Base-by-base conservation (phyloP, 2,113 vertebrate genomes). In the Xenus cinereus region DNA sequence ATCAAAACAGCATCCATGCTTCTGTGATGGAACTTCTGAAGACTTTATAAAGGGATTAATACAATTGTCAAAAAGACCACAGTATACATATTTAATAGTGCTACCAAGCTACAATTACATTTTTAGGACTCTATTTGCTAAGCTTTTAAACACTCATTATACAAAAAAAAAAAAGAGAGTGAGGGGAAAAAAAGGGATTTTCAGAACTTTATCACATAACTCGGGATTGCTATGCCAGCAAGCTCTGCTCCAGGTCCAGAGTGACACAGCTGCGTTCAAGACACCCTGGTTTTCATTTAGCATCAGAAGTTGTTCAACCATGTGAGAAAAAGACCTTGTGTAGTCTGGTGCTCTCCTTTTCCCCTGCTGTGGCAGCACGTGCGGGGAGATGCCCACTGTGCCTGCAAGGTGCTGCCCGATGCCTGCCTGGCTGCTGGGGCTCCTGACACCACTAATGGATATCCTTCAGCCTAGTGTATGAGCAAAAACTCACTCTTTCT, bases 41-140 rank as follows among this genome's bases (percentile, higher is more conserved):
- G 98, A 97, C 97, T 98, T 98, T 98, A 98, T 98, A 98, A 98
- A 98, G 95, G 98, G 98, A 98, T 98, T 98, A 98, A 98, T 98
- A 97, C 98, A 98, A 98, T 98, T 98, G 98, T 98, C 97, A 98
- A 98, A 98, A 98, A 98, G 98, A 98, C 98, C 98, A 98, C 98
- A 98, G 98, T 98, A 98, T 98, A 98, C 98, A 98, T 98, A 98
- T 98, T 98, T 98, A 98, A 98, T 98, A 97, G 98, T 97, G 97
- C 97, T 98, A 97, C 97, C 96, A 97, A 98, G 98, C 97, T 98
- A 98, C 98, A 98, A 97, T 98, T 98, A 98, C 98, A 98, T 97
- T 98, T 98, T 98, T 97, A 98, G 94, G 94, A 97, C 96, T 98
- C 97, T 97, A 97, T 97, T 98, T 97, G 93, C 95, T 97, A 97